phyloP scores from a whole-genome alignment of 2,888 invertebrate genomes.

The Pachycephus smyrnensis region DNA sequence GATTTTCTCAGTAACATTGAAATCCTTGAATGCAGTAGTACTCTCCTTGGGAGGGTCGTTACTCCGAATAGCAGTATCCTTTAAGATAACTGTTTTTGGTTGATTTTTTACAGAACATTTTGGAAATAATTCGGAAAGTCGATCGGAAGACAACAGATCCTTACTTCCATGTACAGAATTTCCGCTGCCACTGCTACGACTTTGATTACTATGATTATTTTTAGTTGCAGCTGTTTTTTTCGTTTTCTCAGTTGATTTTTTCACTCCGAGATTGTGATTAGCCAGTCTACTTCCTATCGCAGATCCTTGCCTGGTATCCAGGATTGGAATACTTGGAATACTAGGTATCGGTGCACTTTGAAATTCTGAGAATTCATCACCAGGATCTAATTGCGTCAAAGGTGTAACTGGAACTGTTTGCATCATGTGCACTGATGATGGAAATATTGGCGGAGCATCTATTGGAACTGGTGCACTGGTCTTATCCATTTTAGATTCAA shows the following conservation, averaged over 20 bases:
- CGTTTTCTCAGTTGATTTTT: slow-evolving; percentile 55
- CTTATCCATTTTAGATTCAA: too few relatives aligned
- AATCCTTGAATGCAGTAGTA: background rate
- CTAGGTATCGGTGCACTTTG: slow-evolving; percentile 62
- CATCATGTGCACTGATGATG: too few relatives aligned
- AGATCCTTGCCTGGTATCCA: slow-evolving; percentile 60
- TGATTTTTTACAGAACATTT: slow-evolving; percentile 61
- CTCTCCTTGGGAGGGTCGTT: slow-evolving; percentile 39
- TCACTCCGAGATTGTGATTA: slow-evolving; percentile 67
- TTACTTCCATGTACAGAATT: slow-evolving; percentile 5
- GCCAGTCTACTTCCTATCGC: slow-evolving; percentile 67
- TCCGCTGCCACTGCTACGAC: slow-evolving; percentile 6
- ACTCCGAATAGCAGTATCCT: slow-evolving; percentile 61
- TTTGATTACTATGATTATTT: slow-evolving; percentile 17
- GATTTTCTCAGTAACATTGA: background rate
- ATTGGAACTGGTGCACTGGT: too few relatives aligned
- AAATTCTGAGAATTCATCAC: slow-evolving; percentile 69
- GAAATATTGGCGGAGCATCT: too few relatives aligned
- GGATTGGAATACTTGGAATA: slow-evolving; percentile 47
- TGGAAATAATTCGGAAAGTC: slow-evolving; percentile 54
- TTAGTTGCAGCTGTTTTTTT: slow-evolving; percentile 38
- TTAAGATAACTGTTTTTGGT: slow-evolving; percentile 61
- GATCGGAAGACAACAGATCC: slow-evolving; percentile 37
- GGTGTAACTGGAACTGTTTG: background rate
- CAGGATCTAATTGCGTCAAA: slow-evolving; percentile 28